Percentiles rank a stretch among this genome's conserved stretches.
These are phyloP conservation scores for Hirtodrosophila cameraria DNA, from an alignment of 2,888 invertebrate species.

Conservation along the genomic window DNA sequence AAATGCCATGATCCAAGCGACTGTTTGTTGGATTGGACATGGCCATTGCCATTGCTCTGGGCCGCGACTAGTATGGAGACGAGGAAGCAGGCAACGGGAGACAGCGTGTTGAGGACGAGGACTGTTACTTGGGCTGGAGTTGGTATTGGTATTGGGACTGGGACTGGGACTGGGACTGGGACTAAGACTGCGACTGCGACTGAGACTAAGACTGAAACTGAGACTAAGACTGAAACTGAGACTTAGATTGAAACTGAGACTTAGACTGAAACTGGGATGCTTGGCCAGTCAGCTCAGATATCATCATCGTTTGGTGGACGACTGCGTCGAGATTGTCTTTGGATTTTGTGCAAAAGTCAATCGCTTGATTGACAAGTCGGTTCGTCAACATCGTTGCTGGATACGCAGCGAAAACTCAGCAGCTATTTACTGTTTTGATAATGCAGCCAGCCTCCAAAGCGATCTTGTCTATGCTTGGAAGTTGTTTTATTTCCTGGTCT, in stretches of 20 bases:
- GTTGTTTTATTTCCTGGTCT: conserved; percentile 66
- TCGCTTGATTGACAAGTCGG: conserved; percentile 82
- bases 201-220: conserved; percentile 6
- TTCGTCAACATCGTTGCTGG: conserved; percentile 47
- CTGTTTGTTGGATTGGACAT: conserved; percentile 52
- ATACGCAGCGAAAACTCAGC: conserved; percentile 49
- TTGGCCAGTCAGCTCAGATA: conserved; percentile 63
- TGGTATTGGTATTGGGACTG: conserved; percentile 9
- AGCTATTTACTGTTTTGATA: conserved; percentile 64
- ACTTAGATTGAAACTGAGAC: not conserved
- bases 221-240: too few species aligned
- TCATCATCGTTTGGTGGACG: conserved; percentile 60
- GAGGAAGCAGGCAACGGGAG: too few species aligned
- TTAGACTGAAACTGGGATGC: conserved; percentile 14
- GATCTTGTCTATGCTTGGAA: conserved; percentile 62
- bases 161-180: not conserved
- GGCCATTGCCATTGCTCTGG: conserved; percentile 26
- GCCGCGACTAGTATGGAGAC: conserved; percentile 35
- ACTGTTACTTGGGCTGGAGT: not conserved
- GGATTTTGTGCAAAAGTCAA: conserved; percentile 76
- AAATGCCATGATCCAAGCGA: conserved; percentile 60
- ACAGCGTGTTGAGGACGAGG: not conserved
- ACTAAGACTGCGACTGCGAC: not conserved
- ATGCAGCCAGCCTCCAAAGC: conserved; percentile 42
- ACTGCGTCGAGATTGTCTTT: conserved; percentile 70